phyloP scores from a whole-genome alignment of 2,888 invertebrate genomes.

The Electrophaes corylata region DNA sequence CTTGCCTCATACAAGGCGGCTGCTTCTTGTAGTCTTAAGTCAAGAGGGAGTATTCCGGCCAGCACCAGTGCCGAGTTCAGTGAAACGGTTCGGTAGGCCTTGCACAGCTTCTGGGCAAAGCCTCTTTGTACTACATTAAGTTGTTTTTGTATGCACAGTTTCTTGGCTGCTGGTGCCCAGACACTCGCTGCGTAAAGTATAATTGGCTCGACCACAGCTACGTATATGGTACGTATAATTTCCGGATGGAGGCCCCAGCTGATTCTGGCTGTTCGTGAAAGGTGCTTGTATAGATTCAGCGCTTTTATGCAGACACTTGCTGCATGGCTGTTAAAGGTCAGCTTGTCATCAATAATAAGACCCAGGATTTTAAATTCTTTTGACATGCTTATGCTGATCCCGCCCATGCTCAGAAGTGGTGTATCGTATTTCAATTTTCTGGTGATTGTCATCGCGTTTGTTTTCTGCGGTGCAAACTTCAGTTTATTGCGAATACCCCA shows the following conservation, averaged over 20 bases:
- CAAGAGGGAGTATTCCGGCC: too few species aligned
- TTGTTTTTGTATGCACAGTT: background rate
- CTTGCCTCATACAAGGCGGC: too few species aligned
- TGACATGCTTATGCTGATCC: background rate
- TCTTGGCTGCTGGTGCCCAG: background rate
- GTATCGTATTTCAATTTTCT: background rate
- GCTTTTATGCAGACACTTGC: background rate
- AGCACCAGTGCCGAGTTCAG: too few species aligned
- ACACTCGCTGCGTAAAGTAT: background rate
- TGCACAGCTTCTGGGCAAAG: background rate
- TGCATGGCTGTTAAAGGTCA: background rate
- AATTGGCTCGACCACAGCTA: background rate
- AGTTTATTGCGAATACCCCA: background rate
- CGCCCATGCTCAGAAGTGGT: background rate
- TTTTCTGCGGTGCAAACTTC: background rate
- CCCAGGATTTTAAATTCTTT: background rate
- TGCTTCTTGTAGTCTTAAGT: too few species aligned
- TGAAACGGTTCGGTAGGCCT: background rate
- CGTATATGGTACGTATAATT: background rate
- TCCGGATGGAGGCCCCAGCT: background rate
- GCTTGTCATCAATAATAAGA: background rate
- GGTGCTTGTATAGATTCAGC: background rate
- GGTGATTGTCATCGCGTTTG: background rate
- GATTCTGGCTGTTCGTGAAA: background rate
- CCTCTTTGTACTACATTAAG: background rate